Evolutionary conservation across 2,888 invertebrate genomes (phyloP).

Genomic region (Patella depressa): DNA sequence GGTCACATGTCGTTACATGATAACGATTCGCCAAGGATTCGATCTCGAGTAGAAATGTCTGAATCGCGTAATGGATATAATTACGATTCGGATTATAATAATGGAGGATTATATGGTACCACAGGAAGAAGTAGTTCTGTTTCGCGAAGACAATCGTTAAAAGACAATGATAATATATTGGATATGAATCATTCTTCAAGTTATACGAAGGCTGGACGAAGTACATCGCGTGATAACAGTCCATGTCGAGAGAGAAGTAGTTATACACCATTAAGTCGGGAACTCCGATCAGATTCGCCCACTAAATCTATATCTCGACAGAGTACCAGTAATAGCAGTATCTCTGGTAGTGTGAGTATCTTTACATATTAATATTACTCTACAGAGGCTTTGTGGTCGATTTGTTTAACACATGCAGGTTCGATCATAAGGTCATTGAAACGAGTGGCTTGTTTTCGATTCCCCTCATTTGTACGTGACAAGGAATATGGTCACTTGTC

Average conservation of each 20-base stretch:
- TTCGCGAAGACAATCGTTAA: not conserved
- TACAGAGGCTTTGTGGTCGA: not conserved
- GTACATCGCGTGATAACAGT: slow-evolving; percentile 8
- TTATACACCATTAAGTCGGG: slow-evolving; percentile 24
- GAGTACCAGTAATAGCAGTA: slow-evolving; percentile 47
- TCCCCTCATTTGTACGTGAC: too few relatives aligned
- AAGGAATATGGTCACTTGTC: too few relatives aligned
- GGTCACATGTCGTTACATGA: slow-evolving; percentile 35
- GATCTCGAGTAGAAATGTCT: slow-evolving; percentile 35
- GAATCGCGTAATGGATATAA: slow-evolving; percentile 35
- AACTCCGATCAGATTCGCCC: slow-evolving; percentile 22
- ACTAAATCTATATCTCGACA: slow-evolving; percentile 45
- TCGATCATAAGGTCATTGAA: too few relatives aligned
- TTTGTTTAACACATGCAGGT: too few relatives aligned
- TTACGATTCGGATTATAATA: slow-evolving; percentile 29
- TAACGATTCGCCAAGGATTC: slow-evolving; percentile 33
- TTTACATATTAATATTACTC: not conserved
- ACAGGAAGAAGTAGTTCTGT: slow-evolving; percentile 24
- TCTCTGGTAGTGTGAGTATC: slow-evolving; percentile 36
- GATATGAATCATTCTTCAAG: slow-evolving; percentile 7
- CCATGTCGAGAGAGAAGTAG: not conserved
- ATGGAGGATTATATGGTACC: slow-evolving; percentile 34
- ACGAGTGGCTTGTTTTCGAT: too few relatives aligned
- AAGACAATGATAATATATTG: not conserved
- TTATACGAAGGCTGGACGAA: not conserved